Evolutionary conservation across 1,140 invertebrate genomes (phyloP).

Genomic region (Hyphantria cunea): DNA sequence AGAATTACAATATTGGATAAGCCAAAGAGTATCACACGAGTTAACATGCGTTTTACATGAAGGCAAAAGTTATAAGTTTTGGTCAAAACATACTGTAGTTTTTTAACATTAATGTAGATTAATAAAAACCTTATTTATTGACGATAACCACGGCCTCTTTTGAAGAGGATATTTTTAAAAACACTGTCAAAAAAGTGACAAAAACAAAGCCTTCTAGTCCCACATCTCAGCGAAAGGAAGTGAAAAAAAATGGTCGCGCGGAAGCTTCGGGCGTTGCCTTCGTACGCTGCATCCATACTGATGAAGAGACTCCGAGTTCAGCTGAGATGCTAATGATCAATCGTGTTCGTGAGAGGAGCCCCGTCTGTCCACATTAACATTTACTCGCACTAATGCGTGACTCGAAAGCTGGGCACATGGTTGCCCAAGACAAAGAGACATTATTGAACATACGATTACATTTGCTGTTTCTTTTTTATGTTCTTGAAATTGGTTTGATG

Average conservation of each 20-base stretch:
- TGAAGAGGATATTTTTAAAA: too few relatives aligned
- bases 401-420: slow-evolving; percentile 6
- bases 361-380: slow-evolving; percentile 29
- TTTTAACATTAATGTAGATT: too few relatives aligned
- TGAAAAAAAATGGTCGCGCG: slow-evolving; percentile 48
- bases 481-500: too few relatives aligned
- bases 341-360: slow-evolving; percentile 39
- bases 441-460: background rate
- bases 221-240: slow-evolving; percentile 51
- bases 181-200: too few relatives aligned
- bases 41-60: too few relatives aligned
- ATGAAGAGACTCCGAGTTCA: slow-evolving; percentile 29
- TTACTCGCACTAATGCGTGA: slow-evolving; percentile 14
- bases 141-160: too few relatives aligned
- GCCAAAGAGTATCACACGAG: too few relatives aligned
- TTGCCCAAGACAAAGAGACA: background rate
- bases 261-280: slow-evolving; percentile 59
- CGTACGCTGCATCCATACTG: slow-evolving; percentile 53
- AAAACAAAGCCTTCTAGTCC: background rate
- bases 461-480: too few relatives aligned
- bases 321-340: slow-evolving; percentile 42
- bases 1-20: too few relatives aligned
- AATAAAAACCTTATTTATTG: too few relatives aligned
- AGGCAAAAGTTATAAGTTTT: too few relatives aligned
- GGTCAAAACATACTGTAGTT: too few relatives aligned